Conservation (phyloP, 2,888 invertebrate genomes). For the Perizoma affinitatum region DNA sequence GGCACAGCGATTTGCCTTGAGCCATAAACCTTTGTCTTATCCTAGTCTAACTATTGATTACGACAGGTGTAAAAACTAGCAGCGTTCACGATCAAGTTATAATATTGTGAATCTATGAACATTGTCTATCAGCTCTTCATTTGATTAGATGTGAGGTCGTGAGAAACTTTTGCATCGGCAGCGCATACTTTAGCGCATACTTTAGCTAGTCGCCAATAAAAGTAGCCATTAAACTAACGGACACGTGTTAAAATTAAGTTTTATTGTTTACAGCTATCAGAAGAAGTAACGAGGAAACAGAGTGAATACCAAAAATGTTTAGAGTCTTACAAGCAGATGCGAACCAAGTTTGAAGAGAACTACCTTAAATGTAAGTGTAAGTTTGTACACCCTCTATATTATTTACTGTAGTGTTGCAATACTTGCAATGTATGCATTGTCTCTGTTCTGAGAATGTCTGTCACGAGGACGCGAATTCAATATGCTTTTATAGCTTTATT, state of each 20-base stretch:
- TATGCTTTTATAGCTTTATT: constrained; percentile 24
- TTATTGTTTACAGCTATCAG: constrained; percentile 89
- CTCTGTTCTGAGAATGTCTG: constrained; percentile 23
- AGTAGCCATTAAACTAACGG: too few relatives aligned
- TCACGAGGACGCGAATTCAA: constrained; percentile 20
- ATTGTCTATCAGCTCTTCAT: constrained; percentile 32
- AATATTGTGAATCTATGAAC: constrained; percentile 25
- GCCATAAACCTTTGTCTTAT: constrained; percentile 8
- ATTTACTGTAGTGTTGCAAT: constrained; percentile 17
- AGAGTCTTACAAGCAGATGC: constrained; percentile 93
- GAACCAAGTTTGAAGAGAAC: constrained; percentile 96
- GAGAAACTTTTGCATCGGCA: constrained; percentile 39
- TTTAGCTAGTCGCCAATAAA: not conserved
- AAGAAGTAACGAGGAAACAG: constrained; percentile 94
- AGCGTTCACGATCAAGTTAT: constrained; percentile 16
- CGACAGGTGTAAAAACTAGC: constrained; percentile 24
- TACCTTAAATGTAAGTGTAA: constrained; percentile 91
- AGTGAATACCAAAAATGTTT: constrained; percentile 96
- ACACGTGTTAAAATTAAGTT: constrained; percentile 15
- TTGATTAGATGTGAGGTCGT: constrained; percentile 30
- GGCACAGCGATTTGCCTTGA: constrained; percentile 13
- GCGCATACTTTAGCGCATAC: constrained; percentile 18
- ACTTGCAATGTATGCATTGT: constrained; percentile 19
- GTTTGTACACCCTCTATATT: constrained; percentile 29
- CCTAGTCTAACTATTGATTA: constrained; percentile 22